These are phyloP conservation scores for Pterobdella sp. DNA, from an alignment of 2,888 invertebrate species.

Conservation along the genomic window DNA sequence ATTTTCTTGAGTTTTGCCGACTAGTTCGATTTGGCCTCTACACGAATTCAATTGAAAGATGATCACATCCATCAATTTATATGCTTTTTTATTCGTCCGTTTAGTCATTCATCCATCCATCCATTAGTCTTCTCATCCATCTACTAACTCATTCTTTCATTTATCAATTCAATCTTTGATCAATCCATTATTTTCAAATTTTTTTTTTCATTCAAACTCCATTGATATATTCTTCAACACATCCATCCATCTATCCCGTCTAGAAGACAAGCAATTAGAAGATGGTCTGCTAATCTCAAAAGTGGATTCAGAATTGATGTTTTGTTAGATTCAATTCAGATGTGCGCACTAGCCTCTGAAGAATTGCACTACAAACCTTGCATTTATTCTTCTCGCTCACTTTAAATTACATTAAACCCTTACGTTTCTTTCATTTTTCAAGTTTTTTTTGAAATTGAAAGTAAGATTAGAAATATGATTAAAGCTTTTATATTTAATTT, in stretches of 20 bases:
- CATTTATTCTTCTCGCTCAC: background rate
- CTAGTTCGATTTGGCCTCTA: too few relatives aligned
- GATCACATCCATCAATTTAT: too few relatives aligned
- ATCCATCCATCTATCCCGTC: background rate
- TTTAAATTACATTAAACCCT: background rate
- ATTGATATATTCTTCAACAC: background rate
- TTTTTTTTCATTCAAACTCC: background rate
- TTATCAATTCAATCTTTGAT: too few relatives aligned
- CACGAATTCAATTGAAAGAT: too few relatives aligned
- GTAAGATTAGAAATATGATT: too few relatives aligned
- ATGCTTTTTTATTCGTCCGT: too few relatives aligned
- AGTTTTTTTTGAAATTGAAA: background rate
- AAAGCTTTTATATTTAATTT: too few relatives aligned
- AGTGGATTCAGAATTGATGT: constrained; percentile 8
- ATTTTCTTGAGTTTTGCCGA: too few relatives aligned
- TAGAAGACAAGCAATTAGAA: constrained; percentile 14
- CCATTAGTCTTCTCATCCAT: too few relatives aligned
- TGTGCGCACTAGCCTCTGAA: background rate
- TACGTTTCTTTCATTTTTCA: background rate
- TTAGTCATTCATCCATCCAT: too few relatives aligned
- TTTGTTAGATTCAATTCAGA: constrained; percentile 1
- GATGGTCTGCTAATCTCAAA: constrained; percentile 16
- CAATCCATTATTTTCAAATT: too few relatives aligned
- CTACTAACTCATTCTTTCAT: too few relatives aligned
- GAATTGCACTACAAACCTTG: background rate